Base-by-base conservation (phyloP, 2,113 vertebrate genomes). In the Chaenocephalus aceratus region DNA sequence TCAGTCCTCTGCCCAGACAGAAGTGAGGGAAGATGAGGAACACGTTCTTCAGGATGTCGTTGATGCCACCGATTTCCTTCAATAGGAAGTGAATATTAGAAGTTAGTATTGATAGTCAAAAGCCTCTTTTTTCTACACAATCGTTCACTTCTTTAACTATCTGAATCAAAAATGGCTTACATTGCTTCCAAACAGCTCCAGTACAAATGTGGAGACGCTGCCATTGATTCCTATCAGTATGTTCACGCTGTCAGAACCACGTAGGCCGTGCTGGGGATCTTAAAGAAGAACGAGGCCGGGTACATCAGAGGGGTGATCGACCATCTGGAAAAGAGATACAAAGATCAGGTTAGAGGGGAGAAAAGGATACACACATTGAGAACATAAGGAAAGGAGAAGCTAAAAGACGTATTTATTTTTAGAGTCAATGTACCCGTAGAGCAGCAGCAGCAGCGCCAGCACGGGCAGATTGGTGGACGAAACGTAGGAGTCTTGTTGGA, bases 271-370 rank as follows among this genome's bases (percentile, higher is more conserved):
- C 98, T 99, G 78, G 98, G 98, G 83, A 99, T 99, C 94, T 98
- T 98, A 87, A 99, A 99, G 91, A 99, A 95, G 12, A 99, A 99
- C 8, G 98, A 99, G 21, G 98, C 98, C 8, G 98, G 98, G 88
- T 99, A 99, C 98, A 99, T 99, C 88, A 99, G 95, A 45, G 98
- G 98, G 0, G 98, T 99, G 90, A 99, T 99, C 2, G 98, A 98
- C 98, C 98, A 99, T 83, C 98, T 99, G 91, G 4, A 83, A 13
- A 26, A 30, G 51, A 86, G 10, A 82, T 23, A 45, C 4, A 62
- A 12, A 60, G 4, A 80, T 36, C 0, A 51, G 61, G 79, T 77
- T 44, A 14, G 67, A 64, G 48, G 49, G 58, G 51, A 60, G 51
- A 52, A 21, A n/a, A 59, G 3, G 7, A n/a, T 36, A 49, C 10